phyloP scores from a whole-genome alignment of 2,113 vertebrate genomes.

The Brachyhypopomus gauderio region DNA sequence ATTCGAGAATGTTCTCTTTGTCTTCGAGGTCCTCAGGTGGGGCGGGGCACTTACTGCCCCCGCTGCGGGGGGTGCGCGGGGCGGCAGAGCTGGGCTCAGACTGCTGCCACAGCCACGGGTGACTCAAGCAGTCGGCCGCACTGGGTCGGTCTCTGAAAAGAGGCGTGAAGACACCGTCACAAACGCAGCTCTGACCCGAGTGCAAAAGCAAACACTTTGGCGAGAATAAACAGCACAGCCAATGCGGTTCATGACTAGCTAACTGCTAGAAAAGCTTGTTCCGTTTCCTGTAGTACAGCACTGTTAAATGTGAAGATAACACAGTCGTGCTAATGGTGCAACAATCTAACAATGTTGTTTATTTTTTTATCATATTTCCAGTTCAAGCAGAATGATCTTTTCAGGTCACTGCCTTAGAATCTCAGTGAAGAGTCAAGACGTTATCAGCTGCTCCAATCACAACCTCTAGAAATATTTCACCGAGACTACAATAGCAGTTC shows the following conservation, averaged over 20 bases:
- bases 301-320: too few species aligned
- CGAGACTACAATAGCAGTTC: background rate
- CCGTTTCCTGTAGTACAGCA: background rate
- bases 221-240: background rate
- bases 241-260: background rate
- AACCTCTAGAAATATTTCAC: background rate
- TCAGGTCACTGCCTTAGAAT: too few species aligned
- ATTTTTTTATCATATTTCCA: too few species aligned
- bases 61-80: constrained; percentile 65
- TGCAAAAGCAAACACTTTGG: background rate
- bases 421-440: background rate
- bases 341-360: too few species aligned
- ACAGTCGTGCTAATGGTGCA: background rate
- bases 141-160: constrained; percentile 83
- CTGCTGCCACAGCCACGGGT: constrained; percentile 87
- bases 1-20: constrained; percentile 92
- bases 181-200: background rate
- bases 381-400: too few species aligned
- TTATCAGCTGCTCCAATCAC: background rate
- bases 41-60: constrained; percentile 71
- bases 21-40: constrained; percentile 79
- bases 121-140: constrained; percentile 86
- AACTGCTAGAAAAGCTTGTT: too few species aligned
- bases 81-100: constrained; percentile 64
- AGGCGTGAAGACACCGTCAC: background rate